Conservation (phyloP, 2,888 invertebrate species). For the Callinectes sapidus region DNA sequence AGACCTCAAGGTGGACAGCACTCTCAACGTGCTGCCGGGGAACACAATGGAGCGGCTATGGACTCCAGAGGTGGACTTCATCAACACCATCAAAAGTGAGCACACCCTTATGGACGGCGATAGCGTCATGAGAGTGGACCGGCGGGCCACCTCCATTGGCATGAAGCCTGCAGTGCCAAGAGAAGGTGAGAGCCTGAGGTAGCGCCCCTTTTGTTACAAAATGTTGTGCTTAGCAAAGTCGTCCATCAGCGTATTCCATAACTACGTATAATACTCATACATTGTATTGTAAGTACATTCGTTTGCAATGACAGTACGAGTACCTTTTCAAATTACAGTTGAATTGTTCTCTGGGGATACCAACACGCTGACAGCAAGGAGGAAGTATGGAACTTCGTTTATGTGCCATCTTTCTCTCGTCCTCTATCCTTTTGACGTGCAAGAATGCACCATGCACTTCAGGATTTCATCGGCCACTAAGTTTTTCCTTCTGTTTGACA, state of each 20-base stretch:
- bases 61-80: constrained; percentile 64
- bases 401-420: constrained; percentile 68
- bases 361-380: constrained; percentile 61
- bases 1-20: constrained; percentile 67
- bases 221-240: not conserved
- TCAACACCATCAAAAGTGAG: constrained; percentile 65
- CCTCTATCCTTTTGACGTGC: constrained; percentile 72
- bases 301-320: not conserved
- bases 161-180: constrained; percentile 41
- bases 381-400: constrained; percentile 70
- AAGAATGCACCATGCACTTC: constrained; percentile 68
- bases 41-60: constrained; percentile 52
- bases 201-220: not conserved
- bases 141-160: not conserved
- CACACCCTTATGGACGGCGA: constrained; percentile 63
- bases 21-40: constrained; percentile 53
- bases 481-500: constrained; percentile 60
- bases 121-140: constrained; percentile 39
- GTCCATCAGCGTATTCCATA: not conserved
- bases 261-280: not conserved
- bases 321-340: constrained; percentile 48
- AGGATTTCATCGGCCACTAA: constrained; percentile 65
- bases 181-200: constrained; percentile 40
- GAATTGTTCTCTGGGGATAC: constrained; percentile 63
- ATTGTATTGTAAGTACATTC: not conserved